These are phyloP conservation scores for Litocranius walleri DNA, from an alignment of 2,113 vertebrate species.

Conservation along the genomic window DNA sequence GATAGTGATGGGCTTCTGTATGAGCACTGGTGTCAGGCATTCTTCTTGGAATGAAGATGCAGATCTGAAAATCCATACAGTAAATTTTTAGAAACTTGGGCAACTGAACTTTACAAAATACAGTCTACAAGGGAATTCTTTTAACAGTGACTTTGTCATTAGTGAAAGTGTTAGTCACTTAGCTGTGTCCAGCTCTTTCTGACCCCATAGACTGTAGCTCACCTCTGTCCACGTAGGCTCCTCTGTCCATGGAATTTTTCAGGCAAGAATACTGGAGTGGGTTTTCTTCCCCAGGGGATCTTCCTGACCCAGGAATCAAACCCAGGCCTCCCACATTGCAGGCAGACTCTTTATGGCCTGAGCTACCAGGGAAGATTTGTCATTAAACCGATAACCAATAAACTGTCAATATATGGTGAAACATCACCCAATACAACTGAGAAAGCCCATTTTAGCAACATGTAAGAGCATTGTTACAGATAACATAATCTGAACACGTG, in stretches of 20 bases:
- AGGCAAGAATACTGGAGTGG: neutral
- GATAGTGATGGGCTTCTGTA: neutral
- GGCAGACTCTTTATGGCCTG: neutral
- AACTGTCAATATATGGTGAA: neutral
- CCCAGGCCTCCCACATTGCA: neutral
- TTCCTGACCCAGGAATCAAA: neutral
- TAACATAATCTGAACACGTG: neutral
- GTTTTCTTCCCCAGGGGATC: neutral
- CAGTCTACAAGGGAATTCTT: neutral
- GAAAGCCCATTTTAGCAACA: neutral
- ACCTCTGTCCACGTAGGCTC: neutral
- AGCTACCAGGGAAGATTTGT: neutral
- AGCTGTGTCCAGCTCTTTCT: neutral
- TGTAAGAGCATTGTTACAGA: neutral
- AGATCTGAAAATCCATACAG: neutral
- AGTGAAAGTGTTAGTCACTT: neutral
- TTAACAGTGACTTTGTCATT: conserved; percentile 21
- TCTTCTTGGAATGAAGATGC: neutral
- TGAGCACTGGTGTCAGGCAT: neutral
- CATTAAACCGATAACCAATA: neutral
- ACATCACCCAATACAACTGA: neutral
- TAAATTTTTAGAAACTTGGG: neutral
- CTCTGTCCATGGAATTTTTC: neutral
- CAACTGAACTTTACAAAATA: neutral
- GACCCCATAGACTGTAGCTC: neutral